A percentile compares a stretch with the other conserved stretches of the same genome.
phyloP scores from a whole-genome alignment of 2,888 invertebrate genomes.

The Ophion costatus region DNA sequence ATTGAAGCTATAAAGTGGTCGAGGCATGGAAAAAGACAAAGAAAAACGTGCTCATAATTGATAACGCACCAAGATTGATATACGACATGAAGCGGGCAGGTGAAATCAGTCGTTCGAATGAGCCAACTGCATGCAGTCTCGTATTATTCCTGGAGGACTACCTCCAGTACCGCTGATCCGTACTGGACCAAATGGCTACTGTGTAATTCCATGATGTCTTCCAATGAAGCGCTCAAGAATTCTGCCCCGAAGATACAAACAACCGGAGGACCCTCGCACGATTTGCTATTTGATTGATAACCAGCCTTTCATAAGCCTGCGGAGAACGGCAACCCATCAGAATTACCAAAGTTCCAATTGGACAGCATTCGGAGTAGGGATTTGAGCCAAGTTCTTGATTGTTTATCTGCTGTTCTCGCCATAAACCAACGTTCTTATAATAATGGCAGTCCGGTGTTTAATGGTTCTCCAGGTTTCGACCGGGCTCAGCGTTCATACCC shows the following conservation, averaged over 20 bases:
- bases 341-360: too few species aligned
- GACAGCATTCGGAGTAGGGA: too few species aligned
- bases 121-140: not conserved
- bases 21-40: conserved; percentile 41
- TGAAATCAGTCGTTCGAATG: conserved; percentile 26
- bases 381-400: too few species aligned
- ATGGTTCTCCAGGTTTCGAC: not conserved
- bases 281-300: too few species aligned
- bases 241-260: not conserved
- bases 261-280: not conserved
- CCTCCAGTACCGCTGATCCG: not conserved
- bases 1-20: conserved; percentile 49
- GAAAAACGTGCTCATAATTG: conserved; percentile 54
- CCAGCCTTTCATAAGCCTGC: too few species aligned
- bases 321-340: too few species aligned
- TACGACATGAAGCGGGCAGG: conserved; percentile 34
- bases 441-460: not conserved
- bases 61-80: conserved; percentile 61
- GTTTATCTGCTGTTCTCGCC: too few species aligned
- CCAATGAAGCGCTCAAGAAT: not conserved
- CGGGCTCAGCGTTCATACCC: not conserved
- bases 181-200: not conserved
- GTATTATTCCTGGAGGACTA: conserved; percentile 12
- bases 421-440: too few species aligned
- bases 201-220: conserved; percentile 6